These are phyloP conservation scores for Scomber scombrus DNA, from an alignment of 2,113 vertebrate genomes.

Conservation along the genomic window DNA sequence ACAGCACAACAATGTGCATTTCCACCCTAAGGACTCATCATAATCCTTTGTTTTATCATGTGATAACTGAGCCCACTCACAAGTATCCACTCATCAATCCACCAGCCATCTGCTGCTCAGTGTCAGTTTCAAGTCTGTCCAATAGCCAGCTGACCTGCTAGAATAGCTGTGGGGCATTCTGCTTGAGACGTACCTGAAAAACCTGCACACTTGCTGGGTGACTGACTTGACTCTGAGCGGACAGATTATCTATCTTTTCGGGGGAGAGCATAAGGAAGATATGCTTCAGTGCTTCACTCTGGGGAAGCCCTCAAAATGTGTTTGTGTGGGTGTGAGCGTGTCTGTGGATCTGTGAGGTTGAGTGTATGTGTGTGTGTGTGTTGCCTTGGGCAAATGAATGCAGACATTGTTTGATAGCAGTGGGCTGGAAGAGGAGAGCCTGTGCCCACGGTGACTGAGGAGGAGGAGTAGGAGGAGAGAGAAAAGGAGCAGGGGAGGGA, in stretches of 20 bases:
- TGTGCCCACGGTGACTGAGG: conserved; percentile 51
- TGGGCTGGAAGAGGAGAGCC: conserved; percentile 77
- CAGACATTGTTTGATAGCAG: conserved; percentile 82
- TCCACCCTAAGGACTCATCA: conserved; percentile 13
- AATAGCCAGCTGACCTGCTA: conserved; percentile 48
- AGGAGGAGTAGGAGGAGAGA: conserved; percentile 20
- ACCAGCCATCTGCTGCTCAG: conserved; percentile 73
- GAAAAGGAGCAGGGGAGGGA: conserved; percentile 43
- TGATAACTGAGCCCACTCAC: conserved; percentile 57
- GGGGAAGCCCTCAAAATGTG: conserved; percentile 69
- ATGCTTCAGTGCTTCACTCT: conserved; percentile 53
- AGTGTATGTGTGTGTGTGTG: conserved; percentile 38
- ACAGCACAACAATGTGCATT: conserved; percentile 11
- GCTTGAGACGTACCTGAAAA: conserved; percentile 52
- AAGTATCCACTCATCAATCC: conserved; percentile 47
- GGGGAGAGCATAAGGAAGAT: conserved; percentile 43
- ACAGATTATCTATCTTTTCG: conserved; percentile 37
- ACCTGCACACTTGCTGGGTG: conserved; percentile 12
- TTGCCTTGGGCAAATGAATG: conserved; percentile 72
- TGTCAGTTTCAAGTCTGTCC: conserved; percentile 58
- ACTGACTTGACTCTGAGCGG: conserved; percentile 26
- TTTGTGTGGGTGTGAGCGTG: conserved; percentile 61
- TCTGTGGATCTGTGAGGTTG: conserved; percentile 44
- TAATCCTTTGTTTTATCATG: conserved; percentile 64
- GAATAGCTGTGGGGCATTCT: conserved; percentile 15